A percentile compares a stretch with the other conserved stretches of the same genome.
Evolutionary conservation across 2,113 vertebrate species (phyloP).

Genomic region (Tragulus kanchil): DNA sequence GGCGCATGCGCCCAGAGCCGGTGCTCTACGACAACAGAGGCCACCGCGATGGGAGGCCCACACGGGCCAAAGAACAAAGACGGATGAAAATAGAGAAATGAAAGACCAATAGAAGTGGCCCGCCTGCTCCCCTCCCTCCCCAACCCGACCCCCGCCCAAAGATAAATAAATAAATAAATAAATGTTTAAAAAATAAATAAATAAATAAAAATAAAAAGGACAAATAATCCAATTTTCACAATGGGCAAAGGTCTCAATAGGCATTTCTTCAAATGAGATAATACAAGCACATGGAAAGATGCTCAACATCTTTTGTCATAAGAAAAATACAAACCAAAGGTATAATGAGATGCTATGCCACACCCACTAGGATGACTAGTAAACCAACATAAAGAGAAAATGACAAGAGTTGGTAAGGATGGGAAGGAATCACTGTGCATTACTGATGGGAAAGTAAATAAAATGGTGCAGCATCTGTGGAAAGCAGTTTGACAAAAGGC

Average conservation of each 20-base stretch:
- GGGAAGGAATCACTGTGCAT: neutral
- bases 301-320: neutral
- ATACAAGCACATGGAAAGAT: slow-evolving; percentile 11
- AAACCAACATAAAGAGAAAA: neutral
- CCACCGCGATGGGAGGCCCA: no score
- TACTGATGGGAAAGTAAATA: neutral
- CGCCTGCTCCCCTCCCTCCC: no score
- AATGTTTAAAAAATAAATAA: no score
- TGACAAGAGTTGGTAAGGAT: neutral
- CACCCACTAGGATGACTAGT: neutral
- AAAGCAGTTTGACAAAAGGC: neutral
- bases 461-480: neutral
- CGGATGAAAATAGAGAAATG: no score
- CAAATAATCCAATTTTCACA: slow-evolving; percentile 29
- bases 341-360: neutral
- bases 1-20: no score
- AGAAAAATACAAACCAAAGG: slow-evolving; percentile 22
- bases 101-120: no score
- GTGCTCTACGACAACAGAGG: no score
- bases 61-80: no score
- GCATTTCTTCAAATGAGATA: slow-evolving; percentile 18
- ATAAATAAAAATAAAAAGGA: neutral
- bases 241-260: neutral
- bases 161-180: neutral
- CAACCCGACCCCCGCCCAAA: no score